A percentile compares a stretch with the other conserved stretches of the same genome.
These are phyloP conservation scores for Panulirus ornatus DNA, from an alignment of 1,140 invertebrate species.

Conservation along the genomic window DNA sequence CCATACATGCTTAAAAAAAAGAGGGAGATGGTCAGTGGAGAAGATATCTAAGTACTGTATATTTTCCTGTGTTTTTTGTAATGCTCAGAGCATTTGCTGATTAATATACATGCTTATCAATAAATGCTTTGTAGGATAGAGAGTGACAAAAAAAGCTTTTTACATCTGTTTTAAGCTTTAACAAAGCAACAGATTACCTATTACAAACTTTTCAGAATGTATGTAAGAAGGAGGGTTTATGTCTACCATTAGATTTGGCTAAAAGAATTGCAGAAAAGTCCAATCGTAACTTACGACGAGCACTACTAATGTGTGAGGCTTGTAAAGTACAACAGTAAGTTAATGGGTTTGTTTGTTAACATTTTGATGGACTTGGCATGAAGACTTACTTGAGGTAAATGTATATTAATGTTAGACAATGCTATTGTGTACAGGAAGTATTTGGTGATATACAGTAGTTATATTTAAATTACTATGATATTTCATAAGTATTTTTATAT, in stretches of 20 bases:
- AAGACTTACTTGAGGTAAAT: neutral
- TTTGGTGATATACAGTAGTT: too few relatives aligned
- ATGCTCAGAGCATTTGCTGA: too few relatives aligned
- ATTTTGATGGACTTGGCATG: neutral
- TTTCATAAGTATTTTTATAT: neutral
- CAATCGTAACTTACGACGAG: constrained; percentile 94
- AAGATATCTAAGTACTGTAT: too few relatives aligned
- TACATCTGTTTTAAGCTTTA: too few relatives aligned
- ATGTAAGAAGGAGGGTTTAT: constrained; percentile 91
- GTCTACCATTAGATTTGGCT: constrained; percentile 88
- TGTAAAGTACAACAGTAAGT: constrained; percentile 92
- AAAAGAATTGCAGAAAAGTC: constrained; percentile 87
- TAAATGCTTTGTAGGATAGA: too few relatives aligned
- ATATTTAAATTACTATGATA: neutral
- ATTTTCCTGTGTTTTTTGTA: too few relatives aligned
- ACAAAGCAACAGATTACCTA: too few relatives aligned
- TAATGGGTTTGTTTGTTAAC: constrained; percentile 52
- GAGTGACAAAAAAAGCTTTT: too few relatives aligned
- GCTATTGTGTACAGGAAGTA: too few relatives aligned
- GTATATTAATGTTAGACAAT: neutral
- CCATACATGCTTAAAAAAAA: too few relatives aligned
- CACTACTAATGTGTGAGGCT: constrained; percentile 95
- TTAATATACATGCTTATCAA: too few relatives aligned
- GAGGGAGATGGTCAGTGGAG: too few relatives aligned
- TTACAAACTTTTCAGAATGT: constrained; percentile 84